Percentiles rank a stretch among this genome's conserved stretches.
These are phyloP conservation scores for Zosterops lateralis DNA, from an alignment of 2,113 vertebrate species.

Conservation along the genomic window DNA sequence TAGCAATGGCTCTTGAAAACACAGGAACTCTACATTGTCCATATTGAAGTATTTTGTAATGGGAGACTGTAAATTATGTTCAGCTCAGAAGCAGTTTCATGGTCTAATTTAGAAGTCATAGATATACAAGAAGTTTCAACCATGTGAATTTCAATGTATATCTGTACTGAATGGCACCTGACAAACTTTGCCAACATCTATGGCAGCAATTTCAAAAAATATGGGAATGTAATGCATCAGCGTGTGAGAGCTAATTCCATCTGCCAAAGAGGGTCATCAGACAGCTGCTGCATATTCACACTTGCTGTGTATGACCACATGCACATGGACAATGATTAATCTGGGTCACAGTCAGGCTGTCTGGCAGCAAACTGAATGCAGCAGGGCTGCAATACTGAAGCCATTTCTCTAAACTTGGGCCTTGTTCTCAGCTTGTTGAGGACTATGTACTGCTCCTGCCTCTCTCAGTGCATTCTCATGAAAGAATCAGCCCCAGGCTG, in stretches of 20 bases:
- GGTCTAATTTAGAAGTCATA: not conserved
- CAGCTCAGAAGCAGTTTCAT: not conserved
- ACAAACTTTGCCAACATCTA: not conserved
- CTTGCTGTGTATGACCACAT: not conserved
- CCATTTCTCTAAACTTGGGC: not conserved
- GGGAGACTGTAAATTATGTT: not conserved
- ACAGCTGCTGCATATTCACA: not conserved
- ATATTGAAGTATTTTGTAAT: not conserved
- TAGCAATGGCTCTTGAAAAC: not conserved
- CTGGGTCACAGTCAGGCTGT: not conserved
- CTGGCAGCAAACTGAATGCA: not conserved
- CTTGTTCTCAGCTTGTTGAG: not conserved
- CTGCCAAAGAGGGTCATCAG: not conserved
- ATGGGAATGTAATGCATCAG: not conserved
- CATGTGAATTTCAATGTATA: not conserved
- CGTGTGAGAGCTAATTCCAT: not conserved
- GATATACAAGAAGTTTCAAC: not conserved
- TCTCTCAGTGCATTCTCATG: not conserved
- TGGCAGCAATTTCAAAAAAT: not conserved
- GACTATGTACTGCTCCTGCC: not conserved
- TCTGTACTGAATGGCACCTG: not conserved
- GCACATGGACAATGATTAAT: not conserved
- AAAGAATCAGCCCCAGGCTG: not conserved
- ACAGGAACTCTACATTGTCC: not conserved
- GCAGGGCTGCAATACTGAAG: not conserved